Evolutionary conservation across 2,797 vertebrate genomes (phyloP).

Genomic region (Babyrousa celebensis): DNA sequence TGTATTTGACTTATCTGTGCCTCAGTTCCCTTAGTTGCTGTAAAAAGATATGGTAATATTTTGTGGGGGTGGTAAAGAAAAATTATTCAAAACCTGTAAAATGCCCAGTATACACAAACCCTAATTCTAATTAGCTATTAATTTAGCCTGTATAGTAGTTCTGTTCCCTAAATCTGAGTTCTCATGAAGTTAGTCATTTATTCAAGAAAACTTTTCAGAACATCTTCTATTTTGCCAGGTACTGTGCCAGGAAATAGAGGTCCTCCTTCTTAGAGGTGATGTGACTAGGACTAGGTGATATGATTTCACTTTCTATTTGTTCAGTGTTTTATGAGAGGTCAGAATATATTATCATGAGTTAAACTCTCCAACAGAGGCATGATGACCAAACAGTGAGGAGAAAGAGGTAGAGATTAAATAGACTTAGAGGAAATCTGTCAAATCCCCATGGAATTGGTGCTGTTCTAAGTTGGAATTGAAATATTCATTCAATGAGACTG

Average conservation of each 20-base stretch:
- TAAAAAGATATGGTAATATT: background rate
- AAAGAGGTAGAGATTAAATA: background rate
- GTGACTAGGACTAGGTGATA: background rate
- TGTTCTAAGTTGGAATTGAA: background rate
- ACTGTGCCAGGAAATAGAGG: background rate
- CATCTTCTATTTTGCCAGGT: background rate
- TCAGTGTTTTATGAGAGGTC: background rate
- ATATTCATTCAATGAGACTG: background rate
- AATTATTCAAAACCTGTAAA: background rate
- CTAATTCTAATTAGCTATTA: background rate
- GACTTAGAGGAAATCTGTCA: background rate
- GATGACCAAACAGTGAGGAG: background rate
- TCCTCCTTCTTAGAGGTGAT: background rate
- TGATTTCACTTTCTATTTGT: background rate
- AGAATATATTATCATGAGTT: background rate
- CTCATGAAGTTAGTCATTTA: background rate
- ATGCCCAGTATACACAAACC: background rate
- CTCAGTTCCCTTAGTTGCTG: background rate
- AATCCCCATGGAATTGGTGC: background rate
- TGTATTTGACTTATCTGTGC: background rate
- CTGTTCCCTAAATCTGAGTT: background rate
- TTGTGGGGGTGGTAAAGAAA: background rate
- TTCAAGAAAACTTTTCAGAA: background rate
- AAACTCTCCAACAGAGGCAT: background rate
- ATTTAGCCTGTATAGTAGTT: background rate